Percentiles rank a stretch among this genome's conserved stretches.
These are phyloP conservation scores for Campoplex nolae DNA, from an alignment of 2,888 invertebrate species.

Conservation along the genomic window DNA sequence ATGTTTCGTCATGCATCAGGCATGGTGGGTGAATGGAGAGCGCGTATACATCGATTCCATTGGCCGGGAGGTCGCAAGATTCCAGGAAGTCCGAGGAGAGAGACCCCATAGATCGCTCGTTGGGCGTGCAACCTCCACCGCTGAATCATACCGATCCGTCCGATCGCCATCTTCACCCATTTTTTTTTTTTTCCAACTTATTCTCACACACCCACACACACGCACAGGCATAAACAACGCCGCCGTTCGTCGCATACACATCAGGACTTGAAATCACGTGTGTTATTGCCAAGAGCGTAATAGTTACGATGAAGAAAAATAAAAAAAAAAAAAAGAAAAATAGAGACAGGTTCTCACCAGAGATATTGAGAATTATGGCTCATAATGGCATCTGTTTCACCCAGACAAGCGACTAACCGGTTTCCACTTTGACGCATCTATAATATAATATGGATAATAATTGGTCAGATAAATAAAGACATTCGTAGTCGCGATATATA, in stretches of 20 bases:
- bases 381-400: slow-evolving; percentile 51
- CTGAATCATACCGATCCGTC: slow-evolving; percentile 76
- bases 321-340: background rate
- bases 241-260: background rate
- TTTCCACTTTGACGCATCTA: slow-evolving; percentile 28
- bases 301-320: slow-evolving; percentile 10
- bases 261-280: slow-evolving; percentile 7
- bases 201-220: background rate
- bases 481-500: background rate
- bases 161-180: slow-evolving; percentile 77
- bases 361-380: slow-evolving; percentile 31
- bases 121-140: slow-evolving; percentile 78
- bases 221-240: background rate
- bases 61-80: slow-evolving; percentile 63
- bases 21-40: slow-evolving; percentile 46
- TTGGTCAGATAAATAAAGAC: slow-evolving; percentile 14
- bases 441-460: slow-evolving; percentile 22
- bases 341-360: background rate
- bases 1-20: slow-evolving; percentile 58
- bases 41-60: slow-evolving; percentile 61
- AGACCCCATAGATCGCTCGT: slow-evolving; percentile 35
- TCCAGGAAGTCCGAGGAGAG: slow-evolving; percentile 61
- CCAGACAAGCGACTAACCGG: slow-evolving; percentile 30
- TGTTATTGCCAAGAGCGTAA: slow-evolving; percentile 47
- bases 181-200: slow-evolving; percentile 65